These are phyloP conservation scores for Equus przewalskii DNA, from an alignment of 2,113 vertebrate species.

Conservation along the genomic window DNA sequence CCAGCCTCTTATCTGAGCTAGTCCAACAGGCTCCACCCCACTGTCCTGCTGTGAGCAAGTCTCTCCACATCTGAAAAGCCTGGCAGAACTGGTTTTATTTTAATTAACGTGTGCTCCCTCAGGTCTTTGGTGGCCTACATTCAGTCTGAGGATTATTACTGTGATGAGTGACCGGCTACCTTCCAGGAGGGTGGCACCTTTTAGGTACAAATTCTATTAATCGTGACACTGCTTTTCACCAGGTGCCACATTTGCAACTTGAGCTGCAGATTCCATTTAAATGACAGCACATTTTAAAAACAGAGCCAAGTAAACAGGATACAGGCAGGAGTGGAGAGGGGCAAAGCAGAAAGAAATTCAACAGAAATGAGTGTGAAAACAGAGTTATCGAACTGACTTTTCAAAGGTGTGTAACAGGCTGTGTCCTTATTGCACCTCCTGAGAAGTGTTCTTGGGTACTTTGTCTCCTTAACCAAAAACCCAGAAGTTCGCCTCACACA, in stretches of 20 bases:
- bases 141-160: neutral
- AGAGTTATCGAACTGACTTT: neutral
- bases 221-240: neutral
- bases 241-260: neutral
- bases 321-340: neutral
- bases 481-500: neutral
- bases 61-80: neutral
- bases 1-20: neutral
- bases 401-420: neutral
- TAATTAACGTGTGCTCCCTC: neutral
- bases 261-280: neutral
- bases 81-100: neutral
- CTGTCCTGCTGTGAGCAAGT: neutral
- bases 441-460: neutral
- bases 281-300: neutral
- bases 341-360: neutral
- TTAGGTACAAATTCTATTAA: neutral
- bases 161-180: neutral
- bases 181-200: neutral
- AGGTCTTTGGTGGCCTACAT: neutral
- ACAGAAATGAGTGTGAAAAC: neutral
- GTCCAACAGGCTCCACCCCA: no score
- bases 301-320: neutral
- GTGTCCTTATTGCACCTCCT: neutral
- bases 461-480: neutral